Conservation (phyloP, 2,888 invertebrate species). For the Platycheirus albimanus region DNA sequence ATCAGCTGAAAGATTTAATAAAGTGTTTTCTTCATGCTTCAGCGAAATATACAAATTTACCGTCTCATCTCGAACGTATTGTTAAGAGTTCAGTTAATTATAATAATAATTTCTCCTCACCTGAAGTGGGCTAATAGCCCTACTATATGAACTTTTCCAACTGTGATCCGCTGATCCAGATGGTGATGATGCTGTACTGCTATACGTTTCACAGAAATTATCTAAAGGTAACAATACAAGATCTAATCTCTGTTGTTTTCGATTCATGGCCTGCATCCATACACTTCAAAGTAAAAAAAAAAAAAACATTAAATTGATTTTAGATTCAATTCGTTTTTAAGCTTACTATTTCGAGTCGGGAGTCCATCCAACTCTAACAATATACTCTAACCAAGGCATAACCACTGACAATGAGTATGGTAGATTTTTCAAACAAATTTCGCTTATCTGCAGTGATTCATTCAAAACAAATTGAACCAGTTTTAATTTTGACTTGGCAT, state of each 20-base stretch:
- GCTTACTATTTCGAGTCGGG: conserved; percentile 93
- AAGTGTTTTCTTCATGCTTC: too few relatives aligned
- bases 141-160: conserved; percentile 82
- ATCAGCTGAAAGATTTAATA: too few relatives aligned
- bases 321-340: background rate
- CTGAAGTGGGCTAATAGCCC: conserved; percentile 81
- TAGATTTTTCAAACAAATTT: conserved; percentile 90
- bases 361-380: conserved; percentile 97
- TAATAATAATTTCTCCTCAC: too few relatives aligned
- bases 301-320: conserved; percentile 17
- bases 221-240: conserved; percentile 91
- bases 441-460: conserved; percentile 86
- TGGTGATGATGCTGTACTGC: conserved; percentile 83
- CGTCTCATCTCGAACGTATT: too few relatives aligned
- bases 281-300: conserved; percentile 85
- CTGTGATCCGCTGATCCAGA: conserved; percentile 81
- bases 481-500: conserved; percentile 94
- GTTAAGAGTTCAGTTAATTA: too few relatives aligned
- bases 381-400: conserved; percentile 97
- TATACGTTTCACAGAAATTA: conserved; percentile 86
- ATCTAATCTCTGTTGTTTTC: conserved; percentile 93
- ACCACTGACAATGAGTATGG: conserved; percentile 89
- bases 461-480: conserved; percentile 90
- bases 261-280: conserved; percentile 95
- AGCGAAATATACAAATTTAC: too few relatives aligned